Conservation (phyloP, 2,113 vertebrate species). For the Bujurquina vittata region DNA sequence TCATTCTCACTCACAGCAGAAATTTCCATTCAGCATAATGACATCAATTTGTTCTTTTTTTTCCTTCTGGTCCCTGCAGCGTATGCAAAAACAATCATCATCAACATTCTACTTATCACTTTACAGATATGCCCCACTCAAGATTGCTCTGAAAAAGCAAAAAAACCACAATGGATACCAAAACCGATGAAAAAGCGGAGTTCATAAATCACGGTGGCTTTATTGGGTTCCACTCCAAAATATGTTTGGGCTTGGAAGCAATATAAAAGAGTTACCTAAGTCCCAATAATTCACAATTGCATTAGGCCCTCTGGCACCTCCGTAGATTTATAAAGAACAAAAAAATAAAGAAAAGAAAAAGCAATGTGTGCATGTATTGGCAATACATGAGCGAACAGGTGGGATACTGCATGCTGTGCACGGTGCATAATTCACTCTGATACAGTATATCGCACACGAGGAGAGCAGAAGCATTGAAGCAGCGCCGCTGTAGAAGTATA, state of each 20-base stretch:
- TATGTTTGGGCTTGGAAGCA: conserved; percentile 55
- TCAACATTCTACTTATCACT: conserved; percentile 67
- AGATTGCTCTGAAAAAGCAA: conserved; percentile 40
- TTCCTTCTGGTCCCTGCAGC: background rate
- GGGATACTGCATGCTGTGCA: conserved; percentile 46
- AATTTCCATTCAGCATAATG: conserved; percentile 56
- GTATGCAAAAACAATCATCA: conserved; percentile 49
- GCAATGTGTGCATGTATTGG: conserved; percentile 24
- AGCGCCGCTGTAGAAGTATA: conserved; percentile 31
- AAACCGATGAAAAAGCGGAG: conserved; percentile 36
- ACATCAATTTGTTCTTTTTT: conserved; percentile 49
- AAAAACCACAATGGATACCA: conserved; percentile 26
- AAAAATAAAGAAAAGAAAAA: conserved; percentile 5
- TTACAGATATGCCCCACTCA: conserved; percentile 51
- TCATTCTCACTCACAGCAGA: conserved; percentile 38
- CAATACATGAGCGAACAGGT: conserved; percentile 59
- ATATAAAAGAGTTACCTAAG: conserved; percentile 69
- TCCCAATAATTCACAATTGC: conserved; percentile 72
- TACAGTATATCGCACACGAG: background rate
- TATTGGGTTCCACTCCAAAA: conserved; percentile 67
- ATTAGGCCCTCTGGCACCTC: conserved; percentile 57
- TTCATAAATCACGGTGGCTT: conserved; percentile 66
- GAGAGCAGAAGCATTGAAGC: conserved; percentile 34
- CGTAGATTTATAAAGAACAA: conserved; percentile 30
- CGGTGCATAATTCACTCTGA: conserved; percentile 54